These are phyloP conservation scores for Aphidoletes aphidimyza DNA, from an alignment of 2,888 invertebrate species.

Conservation along the genomic window DNA sequence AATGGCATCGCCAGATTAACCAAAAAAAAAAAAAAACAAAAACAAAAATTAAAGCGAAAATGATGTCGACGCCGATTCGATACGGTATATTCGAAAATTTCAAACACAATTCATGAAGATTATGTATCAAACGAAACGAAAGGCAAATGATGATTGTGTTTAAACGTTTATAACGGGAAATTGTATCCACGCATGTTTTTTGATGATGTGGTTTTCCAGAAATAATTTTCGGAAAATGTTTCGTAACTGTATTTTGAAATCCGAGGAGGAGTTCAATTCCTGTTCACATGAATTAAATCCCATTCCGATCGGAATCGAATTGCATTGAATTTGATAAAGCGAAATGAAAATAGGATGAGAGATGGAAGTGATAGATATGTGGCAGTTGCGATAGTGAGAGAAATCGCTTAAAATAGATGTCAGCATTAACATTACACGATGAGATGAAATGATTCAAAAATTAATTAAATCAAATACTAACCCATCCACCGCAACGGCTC, in stretches of 20 bases:
- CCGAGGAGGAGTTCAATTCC: too few relatives aligned
- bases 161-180: slow-evolving; percentile 6
- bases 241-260: too few relatives aligned
- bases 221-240: too few relatives aligned
- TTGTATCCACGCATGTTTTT: background rate
- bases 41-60: slow-evolving; percentile 40
- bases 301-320: too few relatives aligned
- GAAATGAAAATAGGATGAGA: too few relatives aligned
- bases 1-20: background rate
- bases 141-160: background rate
- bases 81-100: background rate
- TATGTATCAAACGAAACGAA: too few relatives aligned
- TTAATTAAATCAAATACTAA: slow-evolving; percentile 15
- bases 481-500: background rate
- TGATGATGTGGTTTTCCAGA: too few relatives aligned
- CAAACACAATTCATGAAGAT: background rate
- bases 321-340: too few relatives aligned
- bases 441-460: slow-evolving; percentile 30
- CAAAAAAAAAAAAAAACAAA: too few relatives aligned
- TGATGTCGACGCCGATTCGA: background rate
- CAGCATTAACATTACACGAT: background rate
- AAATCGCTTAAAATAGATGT: background rate
- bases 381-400: too few relatives aligned
- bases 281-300: too few relatives aligned
- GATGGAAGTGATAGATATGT: too few relatives aligned